Percentiles rank a stretch among this genome's conserved stretches.
These are phyloP conservation scores for Uropsilus gracilis DNA, from an alignment of 2,113 vertebrate genomes.

Conservation along the genomic window DNA sequence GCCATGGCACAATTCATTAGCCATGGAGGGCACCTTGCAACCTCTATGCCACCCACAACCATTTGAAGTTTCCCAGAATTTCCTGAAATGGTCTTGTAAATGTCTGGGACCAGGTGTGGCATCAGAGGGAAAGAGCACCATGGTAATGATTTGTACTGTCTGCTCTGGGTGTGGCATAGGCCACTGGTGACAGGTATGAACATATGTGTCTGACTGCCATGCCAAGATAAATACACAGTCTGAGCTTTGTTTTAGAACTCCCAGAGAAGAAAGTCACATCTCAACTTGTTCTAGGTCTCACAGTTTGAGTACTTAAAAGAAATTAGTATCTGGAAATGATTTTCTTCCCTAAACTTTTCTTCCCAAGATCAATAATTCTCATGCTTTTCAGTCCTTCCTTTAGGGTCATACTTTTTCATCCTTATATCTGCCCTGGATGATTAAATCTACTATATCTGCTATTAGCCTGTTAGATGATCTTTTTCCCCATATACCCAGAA, in stretches of 20 bases:
- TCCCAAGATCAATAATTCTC: not conserved
- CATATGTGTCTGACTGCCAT: no score
- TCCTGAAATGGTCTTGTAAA: not conserved
- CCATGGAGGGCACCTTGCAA: not conserved
- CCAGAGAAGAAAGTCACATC: not conserved
- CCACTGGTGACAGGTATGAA: not conserved
- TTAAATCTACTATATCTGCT: not conserved
- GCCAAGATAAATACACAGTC: not conserved
- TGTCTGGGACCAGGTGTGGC: not conserved
- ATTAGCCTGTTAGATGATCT: not conserved
- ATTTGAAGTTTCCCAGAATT: not conserved
- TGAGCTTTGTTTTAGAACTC: not conserved
- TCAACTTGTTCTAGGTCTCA: not conserved
- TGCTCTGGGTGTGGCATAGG: rapidly evolving
- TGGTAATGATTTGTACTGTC: no score
- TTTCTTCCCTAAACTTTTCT: not conserved
- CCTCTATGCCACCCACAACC: not conserved
- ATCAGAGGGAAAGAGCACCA: not conserved
- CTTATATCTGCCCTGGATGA: not conserved
- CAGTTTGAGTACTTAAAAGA: not conserved
- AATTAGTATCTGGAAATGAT: not conserved
- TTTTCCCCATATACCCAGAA: not conserved
- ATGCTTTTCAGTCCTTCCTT: not conserved
- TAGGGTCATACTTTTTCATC: not conserved
- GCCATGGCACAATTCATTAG: not conserved